Evolutionary conservation across 2,888 invertebrate species (phyloP).

Genomic region (Molorchus minor): DNA sequence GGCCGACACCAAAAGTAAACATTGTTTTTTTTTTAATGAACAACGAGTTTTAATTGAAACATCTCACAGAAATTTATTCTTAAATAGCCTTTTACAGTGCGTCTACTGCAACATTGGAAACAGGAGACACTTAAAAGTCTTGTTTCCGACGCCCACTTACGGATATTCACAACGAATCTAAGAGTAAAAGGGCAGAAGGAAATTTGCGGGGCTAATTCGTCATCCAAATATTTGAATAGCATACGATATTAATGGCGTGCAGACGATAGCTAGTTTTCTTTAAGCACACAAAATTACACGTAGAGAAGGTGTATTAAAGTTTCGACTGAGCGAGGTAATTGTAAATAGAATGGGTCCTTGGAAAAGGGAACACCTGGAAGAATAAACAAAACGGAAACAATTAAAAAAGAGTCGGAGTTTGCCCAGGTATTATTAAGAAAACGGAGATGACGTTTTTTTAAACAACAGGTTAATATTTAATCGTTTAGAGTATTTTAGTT

Average conservation of each 20-base stretch:
- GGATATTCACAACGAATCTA: too few relatives aligned
- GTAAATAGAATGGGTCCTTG: not conserved
- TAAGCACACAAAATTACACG: slow-evolving; percentile 9
- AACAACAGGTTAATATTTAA: not conserved
- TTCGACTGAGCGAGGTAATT: too few relatives aligned
- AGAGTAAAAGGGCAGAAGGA: too few relatives aligned
- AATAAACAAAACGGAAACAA: slow-evolving; percentile 14
- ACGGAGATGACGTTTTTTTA: not conserved
- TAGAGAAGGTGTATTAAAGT: too few relatives aligned
- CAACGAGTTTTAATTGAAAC: too few relatives aligned
- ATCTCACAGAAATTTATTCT: too few relatives aligned
- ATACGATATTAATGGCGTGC: slow-evolving; percentile 14
- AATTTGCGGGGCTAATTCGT: slow-evolving; percentile 7
- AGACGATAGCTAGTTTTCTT: slow-evolving; percentile 1
- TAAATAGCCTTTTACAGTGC: too few relatives aligned
- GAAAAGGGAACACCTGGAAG: slow-evolving; percentile 1
- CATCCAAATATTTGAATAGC: slow-evolving; percentile 25
- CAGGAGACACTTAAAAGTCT: too few relatives aligned
- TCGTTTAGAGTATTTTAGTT: not conserved
- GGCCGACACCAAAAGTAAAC: too few relatives aligned
- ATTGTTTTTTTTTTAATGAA: too few relatives aligned
- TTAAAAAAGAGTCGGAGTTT: slow-evolving; percentile 11
- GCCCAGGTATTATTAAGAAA: not conserved
- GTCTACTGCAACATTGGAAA: too few relatives aligned
- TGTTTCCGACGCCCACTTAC: too few relatives aligned